A percentile compares a stretch with the other conserved stretches of the same genome.
Evolutionary conservation across 2,888 invertebrate genomes (phyloP).

Genomic region (Adelphocoris suturalis): DNA sequence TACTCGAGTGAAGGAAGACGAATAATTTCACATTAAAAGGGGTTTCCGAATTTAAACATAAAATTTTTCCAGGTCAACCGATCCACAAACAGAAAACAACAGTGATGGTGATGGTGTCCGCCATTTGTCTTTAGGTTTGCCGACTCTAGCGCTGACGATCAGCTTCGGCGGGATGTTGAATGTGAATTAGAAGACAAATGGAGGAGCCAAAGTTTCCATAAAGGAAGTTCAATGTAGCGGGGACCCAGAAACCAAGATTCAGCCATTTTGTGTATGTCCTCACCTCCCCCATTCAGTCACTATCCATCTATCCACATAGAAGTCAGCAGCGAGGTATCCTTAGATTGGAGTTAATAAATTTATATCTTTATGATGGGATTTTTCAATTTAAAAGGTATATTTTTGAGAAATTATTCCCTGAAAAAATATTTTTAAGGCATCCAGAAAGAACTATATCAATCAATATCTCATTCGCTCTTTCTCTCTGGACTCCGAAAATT

Average conservation of each 20-base stretch:
- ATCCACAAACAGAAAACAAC: conserved; percentile 57
- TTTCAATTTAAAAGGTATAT: too few species aligned
- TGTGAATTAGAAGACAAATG: neutral
- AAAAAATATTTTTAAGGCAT: too few species aligned
- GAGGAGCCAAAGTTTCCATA: neutral
- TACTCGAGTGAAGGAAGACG: neutral
- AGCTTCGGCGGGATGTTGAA: neutral
- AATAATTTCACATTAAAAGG: neutral
- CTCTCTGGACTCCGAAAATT: too few species aligned
- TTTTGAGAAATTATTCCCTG: too few species aligned
- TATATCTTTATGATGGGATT: too few species aligned
- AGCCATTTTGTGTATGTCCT: too few species aligned
- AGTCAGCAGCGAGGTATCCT: too few species aligned
- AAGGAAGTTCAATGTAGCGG: neutral
- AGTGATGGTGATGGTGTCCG: conserved; percentile 42
- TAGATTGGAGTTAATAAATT: too few species aligned
- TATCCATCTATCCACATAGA: too few species aligned
- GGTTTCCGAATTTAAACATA: neutral
- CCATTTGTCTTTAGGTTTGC: conserved; percentile 22
- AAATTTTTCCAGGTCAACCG: conserved; percentile 46
- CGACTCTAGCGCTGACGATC: neutral
- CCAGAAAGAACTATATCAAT: too few species aligned
- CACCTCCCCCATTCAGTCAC: too few species aligned
- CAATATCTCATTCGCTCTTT: too few species aligned
- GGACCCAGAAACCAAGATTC: neutral